These are phyloP conservation scores for Sphecodes monilicornis DNA, from an alignment of 2,888 invertebrate species.

Conservation along the genomic window DNA sequence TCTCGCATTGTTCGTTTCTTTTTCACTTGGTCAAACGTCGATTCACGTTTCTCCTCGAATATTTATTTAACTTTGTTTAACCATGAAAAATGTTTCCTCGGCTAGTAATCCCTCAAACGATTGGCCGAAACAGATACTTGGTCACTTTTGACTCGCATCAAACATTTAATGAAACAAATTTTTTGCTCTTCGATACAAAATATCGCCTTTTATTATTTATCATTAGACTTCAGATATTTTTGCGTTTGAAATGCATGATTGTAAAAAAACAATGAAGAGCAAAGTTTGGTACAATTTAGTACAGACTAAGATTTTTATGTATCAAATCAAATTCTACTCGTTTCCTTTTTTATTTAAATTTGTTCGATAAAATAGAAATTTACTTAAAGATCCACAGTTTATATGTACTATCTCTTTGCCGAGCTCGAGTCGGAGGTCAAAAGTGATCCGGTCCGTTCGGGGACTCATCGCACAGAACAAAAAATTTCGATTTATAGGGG, in stretches of 20 bases:
- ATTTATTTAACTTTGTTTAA: neutral
- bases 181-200: neutral
- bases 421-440: neutral
- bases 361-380: too few species aligned
- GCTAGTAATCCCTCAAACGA: neutral
- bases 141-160: neutral
- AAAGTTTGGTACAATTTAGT: neutral
- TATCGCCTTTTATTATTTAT: too few species aligned
- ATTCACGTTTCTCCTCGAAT: neutral
- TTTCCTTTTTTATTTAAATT: too few species aligned
- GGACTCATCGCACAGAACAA: neutral
- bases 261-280: neutral
- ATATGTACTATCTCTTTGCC: neutral
- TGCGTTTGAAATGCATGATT: neutral
- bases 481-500: conserved; percentile 24
- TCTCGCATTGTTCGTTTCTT: neutral
- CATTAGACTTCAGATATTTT: neutral
- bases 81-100: neutral
- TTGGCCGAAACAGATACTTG: neutral
- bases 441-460: neutral
- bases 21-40: neutral
- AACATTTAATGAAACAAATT: neutral
- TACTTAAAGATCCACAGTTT: neutral
- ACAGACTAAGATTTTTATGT: neutral
- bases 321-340: neutral